phyloP scores from a whole-genome alignment of 2,113 vertebrate genomes.

The Corynorhinus townsendii region DNA sequence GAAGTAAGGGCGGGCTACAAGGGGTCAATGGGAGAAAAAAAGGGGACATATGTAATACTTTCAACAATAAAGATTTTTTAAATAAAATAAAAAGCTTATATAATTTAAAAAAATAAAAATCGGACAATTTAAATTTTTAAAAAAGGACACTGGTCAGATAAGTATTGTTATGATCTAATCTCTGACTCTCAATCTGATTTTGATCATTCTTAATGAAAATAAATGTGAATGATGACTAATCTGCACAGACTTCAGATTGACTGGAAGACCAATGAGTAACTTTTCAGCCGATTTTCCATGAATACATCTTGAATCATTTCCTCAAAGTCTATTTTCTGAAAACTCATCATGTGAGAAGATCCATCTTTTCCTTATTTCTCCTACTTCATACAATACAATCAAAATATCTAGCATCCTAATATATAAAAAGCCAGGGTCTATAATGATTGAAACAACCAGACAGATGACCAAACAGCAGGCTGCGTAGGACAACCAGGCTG shows the following conservation, averaged over 20 bases:
- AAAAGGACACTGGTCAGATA: background rate
- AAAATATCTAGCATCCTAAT: background rate
- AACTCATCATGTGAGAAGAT: background rate
- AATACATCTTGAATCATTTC: background rate
- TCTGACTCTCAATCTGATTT: background rate
- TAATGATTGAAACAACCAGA: too few species aligned
- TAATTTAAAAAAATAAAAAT: too few species aligned
- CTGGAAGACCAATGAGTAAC: background rate
- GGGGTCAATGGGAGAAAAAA: too few species aligned
- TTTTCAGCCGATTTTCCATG: background rate
- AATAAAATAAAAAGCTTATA: too few species aligned
- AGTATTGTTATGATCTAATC: background rate
- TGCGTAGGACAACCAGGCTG: too few species aligned
- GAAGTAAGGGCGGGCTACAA: too few species aligned
- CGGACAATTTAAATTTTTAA: too few species aligned
- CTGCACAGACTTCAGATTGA: background rate
- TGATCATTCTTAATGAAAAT: constrained; percentile 6
- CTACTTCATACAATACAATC: background rate
- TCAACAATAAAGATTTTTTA: too few species aligned
- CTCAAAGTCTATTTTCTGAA: background rate
- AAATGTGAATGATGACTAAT: background rate
- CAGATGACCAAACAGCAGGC: too few species aligned
- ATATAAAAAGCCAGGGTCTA: too few species aligned
- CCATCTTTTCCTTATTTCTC: background rate
- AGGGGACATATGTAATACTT: too few species aligned